Percentiles rank a stretch among this genome's conserved stretches.
Evolutionary conservation across 2,797 vertebrate species (phyloP).

Genomic region (Netta rufina): DNA sequence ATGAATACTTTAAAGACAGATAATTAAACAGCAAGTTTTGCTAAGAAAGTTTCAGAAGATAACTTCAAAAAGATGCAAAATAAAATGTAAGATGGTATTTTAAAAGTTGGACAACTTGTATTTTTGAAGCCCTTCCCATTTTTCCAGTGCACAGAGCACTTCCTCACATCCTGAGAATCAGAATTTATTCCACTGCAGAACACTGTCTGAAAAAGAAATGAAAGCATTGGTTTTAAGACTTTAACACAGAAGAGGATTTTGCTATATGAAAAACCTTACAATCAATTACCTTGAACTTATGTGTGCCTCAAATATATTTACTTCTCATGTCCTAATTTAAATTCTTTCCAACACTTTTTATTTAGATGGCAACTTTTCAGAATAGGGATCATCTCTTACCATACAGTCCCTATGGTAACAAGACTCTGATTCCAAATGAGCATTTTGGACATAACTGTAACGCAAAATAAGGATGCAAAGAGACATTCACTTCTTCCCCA

Average conservation of each 20-base stretch:
- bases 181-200: background rate
- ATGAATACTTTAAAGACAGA: conserved; percentile 83
- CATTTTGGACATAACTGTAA: background rate
- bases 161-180: background rate
- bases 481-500: background rate
- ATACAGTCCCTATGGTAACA: background rate
- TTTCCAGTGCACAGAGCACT: background rate
- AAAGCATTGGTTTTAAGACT: background rate
- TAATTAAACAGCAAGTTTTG: background rate
- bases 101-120: background rate
- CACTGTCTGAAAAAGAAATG: background rate
- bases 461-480: background rate
- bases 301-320: background rate
- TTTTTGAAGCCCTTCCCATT: background rate
- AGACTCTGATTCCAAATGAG: background rate
- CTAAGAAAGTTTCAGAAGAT: background rate
- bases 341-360: background rate
- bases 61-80: conserved; percentile 22
- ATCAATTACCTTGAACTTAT: background rate
- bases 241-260: background rate
- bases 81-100: background rate
- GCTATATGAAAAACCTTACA: background rate
- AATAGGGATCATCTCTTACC: background rate
- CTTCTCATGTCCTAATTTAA: background rate
- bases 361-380: conserved; percentile 18